Conservation (phyloP, 2,888 invertebrate genomes). For the Crocallis elinguaria region DNA sequence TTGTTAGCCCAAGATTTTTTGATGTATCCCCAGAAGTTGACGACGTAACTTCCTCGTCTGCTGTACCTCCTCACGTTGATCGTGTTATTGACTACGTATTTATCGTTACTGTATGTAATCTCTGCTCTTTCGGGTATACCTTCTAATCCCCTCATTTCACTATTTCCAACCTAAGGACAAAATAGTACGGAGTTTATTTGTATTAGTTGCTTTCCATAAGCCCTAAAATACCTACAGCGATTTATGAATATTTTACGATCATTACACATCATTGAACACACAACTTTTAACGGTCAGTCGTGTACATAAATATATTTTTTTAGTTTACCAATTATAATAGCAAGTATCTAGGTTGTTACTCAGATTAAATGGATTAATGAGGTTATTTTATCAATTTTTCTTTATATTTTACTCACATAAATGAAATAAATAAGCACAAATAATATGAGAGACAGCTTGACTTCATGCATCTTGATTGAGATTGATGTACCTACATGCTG, state of each 20-base stretch:
- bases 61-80: constrained; percentile 19
- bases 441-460: neutral
- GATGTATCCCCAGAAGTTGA: constrained; percentile 25
- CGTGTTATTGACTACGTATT: constrained; percentile 9
- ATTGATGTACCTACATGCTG: too few species aligned
- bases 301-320: too few species aligned
- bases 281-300: too few species aligned
- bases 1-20: constrained; percentile 15
- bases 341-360: too few species aligned
- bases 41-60: constrained; percentile 30
- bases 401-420: constrained; percentile 12
- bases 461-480: neutral
- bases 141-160: neutral
- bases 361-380: too few species aligned
- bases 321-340: too few species aligned
- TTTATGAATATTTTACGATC: too few species aligned
- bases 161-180: neutral
- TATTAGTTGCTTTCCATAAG: too few species aligned
- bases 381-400: too few species aligned
- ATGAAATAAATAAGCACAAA: neutral
- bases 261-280: too few species aligned
- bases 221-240: too few species aligned
- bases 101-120: constrained; percentile 4
- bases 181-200: neutral
- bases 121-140: constrained; percentile 19